phyloP scores from a whole-genome alignment of 2,797 vertebrate species.

The Semotilus atromaculatus region DNA sequence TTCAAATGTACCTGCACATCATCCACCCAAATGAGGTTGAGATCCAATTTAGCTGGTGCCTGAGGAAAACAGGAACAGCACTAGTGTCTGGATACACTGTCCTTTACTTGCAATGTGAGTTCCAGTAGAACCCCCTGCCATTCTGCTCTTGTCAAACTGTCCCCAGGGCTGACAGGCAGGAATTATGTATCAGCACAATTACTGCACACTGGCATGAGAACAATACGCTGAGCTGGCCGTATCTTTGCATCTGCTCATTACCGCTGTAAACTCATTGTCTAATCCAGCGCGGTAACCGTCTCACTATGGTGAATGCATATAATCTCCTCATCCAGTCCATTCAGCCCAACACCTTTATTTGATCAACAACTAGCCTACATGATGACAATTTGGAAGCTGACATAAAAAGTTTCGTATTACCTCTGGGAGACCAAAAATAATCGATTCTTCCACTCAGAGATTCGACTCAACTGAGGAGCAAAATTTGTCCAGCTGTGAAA shows the following conservation, averaged over 20 bases:
- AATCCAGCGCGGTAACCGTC: background rate
- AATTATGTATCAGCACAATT: constrained; percentile 57
- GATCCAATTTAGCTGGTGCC: constrained; percentile 20
- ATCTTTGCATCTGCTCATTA: constrained; percentile 53
- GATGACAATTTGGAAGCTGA: background rate
- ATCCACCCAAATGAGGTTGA: background rate
- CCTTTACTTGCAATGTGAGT: constrained; percentile 8
- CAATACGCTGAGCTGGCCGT: constrained; percentile 29
- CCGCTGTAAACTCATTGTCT: constrained; percentile 10
- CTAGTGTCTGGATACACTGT: constrained; percentile 10
- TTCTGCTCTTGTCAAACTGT: constrained; percentile 38
- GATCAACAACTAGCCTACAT: background rate
- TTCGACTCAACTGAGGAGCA: background rate
- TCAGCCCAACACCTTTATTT: background rate
- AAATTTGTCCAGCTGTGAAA: background rate
- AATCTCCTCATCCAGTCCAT: background rate
- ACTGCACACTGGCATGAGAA: constrained; percentile 41
- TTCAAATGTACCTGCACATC: background rate
- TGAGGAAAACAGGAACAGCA: background rate
- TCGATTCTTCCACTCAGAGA: background rate
- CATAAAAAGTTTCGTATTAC: background rate
- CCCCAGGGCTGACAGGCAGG: constrained; percentile 50
- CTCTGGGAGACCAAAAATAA: background rate
- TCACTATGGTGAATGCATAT: background rate
- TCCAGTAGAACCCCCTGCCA: constrained; percentile 3